Conservation (phyloP, 35 echinoderm and acorn worm genomes). For the Chiridota heheva region DNA sequence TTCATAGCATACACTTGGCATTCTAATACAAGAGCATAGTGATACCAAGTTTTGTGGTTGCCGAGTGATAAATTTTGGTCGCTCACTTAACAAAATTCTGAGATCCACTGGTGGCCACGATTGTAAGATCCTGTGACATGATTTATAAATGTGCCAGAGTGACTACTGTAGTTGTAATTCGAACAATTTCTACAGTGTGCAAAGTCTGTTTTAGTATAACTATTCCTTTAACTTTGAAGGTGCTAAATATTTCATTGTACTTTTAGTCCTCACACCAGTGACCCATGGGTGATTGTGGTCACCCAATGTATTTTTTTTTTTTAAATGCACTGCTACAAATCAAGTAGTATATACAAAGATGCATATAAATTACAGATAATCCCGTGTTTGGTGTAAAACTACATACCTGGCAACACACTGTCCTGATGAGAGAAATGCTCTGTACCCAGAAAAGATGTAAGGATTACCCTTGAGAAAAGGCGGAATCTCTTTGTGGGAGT, state of each 20-base stretch:
- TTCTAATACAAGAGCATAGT: too few relatives aligned
- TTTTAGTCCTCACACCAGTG: not conserved
- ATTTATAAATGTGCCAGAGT: too few relatives aligned
- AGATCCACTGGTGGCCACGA: too few relatives aligned
- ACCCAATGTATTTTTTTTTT: not conserved
- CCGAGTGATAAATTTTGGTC: too few relatives aligned
- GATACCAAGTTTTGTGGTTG: too few relatives aligned
- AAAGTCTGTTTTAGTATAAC: too few relatives aligned
- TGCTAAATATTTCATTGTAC: not conserved
- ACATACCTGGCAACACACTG: slow-evolving; percentile 85
- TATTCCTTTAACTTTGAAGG: not conserved
- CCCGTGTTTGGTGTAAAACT: not conserved
- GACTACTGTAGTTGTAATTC: too few relatives aligned
- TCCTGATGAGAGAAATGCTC: slow-evolving; percentile 60
- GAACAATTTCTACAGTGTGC: too few relatives aligned
- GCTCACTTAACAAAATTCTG: too few relatives aligned
- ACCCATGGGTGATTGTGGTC: not conserved
- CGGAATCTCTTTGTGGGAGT: slow-evolving; percentile 70
- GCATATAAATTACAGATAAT: not conserved
- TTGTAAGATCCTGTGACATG: too few relatives aligned
- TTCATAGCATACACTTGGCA: too few relatives aligned
- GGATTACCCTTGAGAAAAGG: slow-evolving; percentile 85
- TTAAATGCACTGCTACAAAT: not conserved
- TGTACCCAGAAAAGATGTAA: slow-evolving; percentile 77
- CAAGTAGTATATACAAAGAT: not conserved